phyloP scores from a whole-genome alignment of 2,888 invertebrate species.

The Polymixis lichenea region DNA sequence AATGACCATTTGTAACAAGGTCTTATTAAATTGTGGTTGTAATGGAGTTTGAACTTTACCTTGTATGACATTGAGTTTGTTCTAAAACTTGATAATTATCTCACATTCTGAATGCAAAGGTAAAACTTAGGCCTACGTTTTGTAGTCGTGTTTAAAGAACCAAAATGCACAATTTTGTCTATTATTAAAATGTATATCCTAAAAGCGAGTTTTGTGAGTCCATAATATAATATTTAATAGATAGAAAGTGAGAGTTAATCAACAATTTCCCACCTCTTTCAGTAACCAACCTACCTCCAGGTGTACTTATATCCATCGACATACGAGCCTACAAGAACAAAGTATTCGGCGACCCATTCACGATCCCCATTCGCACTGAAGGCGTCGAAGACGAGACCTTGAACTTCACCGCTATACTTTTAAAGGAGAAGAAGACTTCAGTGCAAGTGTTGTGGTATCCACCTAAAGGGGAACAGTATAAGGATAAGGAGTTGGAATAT shows the following conservation, averaged over 20 bases:
- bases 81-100: too few relatives aligned
- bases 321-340: constrained; percentile 91
- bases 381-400: constrained; percentile 89
- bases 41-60: background rate
- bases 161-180: background rate
- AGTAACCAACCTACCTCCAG: constrained; percentile 90
- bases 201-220: background rate
- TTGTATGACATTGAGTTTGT: background rate
- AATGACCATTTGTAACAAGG: background rate
- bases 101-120: background rate
- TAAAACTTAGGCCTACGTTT: too few relatives aligned
- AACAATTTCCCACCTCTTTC: constrained; percentile 55
- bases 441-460: constrained; percentile 93
- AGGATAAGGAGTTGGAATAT: constrained; percentile 88
- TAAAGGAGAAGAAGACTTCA: constrained; percentile 90
- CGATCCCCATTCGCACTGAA: constrained; percentile 84
- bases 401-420: constrained; percentile 85
- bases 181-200: background rate
- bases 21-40: background rate
- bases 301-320: constrained; percentile 88
- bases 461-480: constrained; percentile 90
- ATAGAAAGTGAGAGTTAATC: background rate
- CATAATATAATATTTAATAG: background rate
- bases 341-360: constrained; percentile 89
- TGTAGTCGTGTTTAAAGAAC: background rate